Percentiles rank a stretch among this genome's conserved stretches.
Conservation (phyloP, 1,140 invertebrate species). For the Plutomurus gul region DNA sequence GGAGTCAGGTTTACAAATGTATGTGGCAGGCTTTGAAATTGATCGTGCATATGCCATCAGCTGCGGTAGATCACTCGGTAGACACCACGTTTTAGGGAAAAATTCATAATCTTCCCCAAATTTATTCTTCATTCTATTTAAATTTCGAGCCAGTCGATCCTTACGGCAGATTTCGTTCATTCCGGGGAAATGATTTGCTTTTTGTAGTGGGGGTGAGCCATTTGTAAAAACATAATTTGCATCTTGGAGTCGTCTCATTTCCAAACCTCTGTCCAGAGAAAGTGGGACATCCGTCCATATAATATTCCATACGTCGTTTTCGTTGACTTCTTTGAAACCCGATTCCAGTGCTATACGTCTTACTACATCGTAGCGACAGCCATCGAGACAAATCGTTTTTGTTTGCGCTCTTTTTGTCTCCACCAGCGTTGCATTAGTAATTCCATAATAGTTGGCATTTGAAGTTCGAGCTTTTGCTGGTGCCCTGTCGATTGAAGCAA, state of each 20-base stretch:
- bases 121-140: constrained; percentile 81
- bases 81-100: constrained; percentile 91
- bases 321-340: constrained; percentile 77
- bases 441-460: not conserved
- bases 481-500: too few species aligned
- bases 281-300: constrained; percentile 86
- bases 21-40: constrained; percentile 64
- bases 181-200: constrained; percentile 89
- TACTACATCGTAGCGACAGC: constrained; percentile 76
- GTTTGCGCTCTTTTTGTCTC: not conserved
- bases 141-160: constrained; percentile 79
- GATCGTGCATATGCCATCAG: constrained; percentile 43
- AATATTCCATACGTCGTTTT: constrained; percentile 83
- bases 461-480: too few species aligned
- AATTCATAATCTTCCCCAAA: constrained; percentile 88
- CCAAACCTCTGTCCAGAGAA: constrained; percentile 78
- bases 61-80: constrained; percentile 79
- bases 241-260: constrained; percentile 79
- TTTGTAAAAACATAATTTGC: constrained; percentile 53
- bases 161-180: constrained; percentile 89
- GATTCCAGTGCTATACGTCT: constrained; percentile 69
- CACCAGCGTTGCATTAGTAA: not conserved
- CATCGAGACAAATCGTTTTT: constrained; percentile 68
- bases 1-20: constrained; percentile 85
- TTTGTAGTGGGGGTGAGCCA: constrained; percentile 61